Evolutionary conservation across 2,113 vertebrate genomes (phyloP).

Genomic region (Alectura lathami): DNA sequence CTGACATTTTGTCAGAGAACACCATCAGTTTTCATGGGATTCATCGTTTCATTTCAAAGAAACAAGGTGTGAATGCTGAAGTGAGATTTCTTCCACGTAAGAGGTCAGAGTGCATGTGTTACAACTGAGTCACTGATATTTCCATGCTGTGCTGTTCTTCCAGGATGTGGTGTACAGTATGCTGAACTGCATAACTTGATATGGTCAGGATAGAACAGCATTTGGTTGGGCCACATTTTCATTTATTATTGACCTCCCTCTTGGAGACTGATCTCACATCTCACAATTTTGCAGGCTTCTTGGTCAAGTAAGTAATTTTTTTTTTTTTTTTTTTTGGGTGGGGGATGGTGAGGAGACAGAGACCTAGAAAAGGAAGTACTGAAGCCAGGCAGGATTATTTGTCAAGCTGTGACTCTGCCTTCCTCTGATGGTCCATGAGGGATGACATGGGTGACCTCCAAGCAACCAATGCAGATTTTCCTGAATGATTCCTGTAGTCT

Average conservation of each 20-base stretch:
- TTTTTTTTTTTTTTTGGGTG: not conserved
- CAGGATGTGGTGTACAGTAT: not conserved
- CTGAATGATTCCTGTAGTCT: not conserved
- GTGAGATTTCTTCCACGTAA: not conserved
- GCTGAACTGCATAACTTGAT: not conserved
- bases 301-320: not conserved
- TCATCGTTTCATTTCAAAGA: slow-evolving; percentile 21
- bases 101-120: not conserved
- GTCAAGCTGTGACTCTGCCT: not conserved
- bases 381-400: not conserved
- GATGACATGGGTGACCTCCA: not conserved
- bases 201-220: not conserved
- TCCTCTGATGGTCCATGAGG: not conserved
- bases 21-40: not conserved
- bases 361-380: not conserved
- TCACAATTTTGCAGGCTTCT: not conserved
- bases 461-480: not conserved
- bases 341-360: not conserved
- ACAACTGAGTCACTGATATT: not conserved
- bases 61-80: slow-evolving; percentile 8
- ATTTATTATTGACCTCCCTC: not conserved
- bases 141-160: not conserved
- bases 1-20: not conserved
- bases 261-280: not conserved
- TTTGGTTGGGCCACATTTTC: not conserved